Evolutionary conservation across 2,113 vertebrate species (phyloP), one percentile per base, ranked within the genome.

Genomic region (Macquaria ambigua): DNA sequence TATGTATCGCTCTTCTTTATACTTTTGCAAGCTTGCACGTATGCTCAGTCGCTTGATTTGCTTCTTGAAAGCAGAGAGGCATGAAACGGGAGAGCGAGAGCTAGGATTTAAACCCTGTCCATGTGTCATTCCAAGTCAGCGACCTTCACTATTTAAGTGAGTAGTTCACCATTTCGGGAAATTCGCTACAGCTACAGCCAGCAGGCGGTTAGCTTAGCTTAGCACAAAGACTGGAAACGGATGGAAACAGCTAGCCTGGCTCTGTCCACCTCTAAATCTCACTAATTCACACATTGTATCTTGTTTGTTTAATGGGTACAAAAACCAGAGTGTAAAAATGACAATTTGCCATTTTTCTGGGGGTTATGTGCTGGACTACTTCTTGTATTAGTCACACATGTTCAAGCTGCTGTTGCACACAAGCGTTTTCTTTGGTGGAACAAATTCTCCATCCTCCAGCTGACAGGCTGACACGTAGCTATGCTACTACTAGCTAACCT

Each of bases 81-180:
- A 18, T 77, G 55, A 52, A 69, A 69, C 21, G 12, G 15, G 39
- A 69, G 43, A 41, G 64, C n/a, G 20, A 2, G 14, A 31, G n/a
- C 76, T 39, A 6, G 11, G 43, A 73, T 77, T 59, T 72, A 23
- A 67, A 72, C 15, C 5, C 11, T 78, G 18, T 58, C 28, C 52
- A 41, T n/a, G 9, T 52, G 23, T 64, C 31, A 77, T 62, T 77
- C 12, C 39, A 59, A 73, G 20, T 59, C 50, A 46, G 28, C 8
- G 39, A 55, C 28, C 28, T 62, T 77, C 18, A 0, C 37, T 12
- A 16, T 61, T 77, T 48, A 39, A 63, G 20, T 56, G 70, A 62
- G 6, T 7, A 28, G 21, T 41, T 72, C 6, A 7, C 23, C 8
- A 11, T 41, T 28, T 20, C 3, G 3, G 31, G 12, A 25, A 52